Evolutionary conservation across 2,113 vertebrate genomes (phyloP), one percentile per base, ranked within the genome.

Genomic region (Xenus cinereus): DNA sequence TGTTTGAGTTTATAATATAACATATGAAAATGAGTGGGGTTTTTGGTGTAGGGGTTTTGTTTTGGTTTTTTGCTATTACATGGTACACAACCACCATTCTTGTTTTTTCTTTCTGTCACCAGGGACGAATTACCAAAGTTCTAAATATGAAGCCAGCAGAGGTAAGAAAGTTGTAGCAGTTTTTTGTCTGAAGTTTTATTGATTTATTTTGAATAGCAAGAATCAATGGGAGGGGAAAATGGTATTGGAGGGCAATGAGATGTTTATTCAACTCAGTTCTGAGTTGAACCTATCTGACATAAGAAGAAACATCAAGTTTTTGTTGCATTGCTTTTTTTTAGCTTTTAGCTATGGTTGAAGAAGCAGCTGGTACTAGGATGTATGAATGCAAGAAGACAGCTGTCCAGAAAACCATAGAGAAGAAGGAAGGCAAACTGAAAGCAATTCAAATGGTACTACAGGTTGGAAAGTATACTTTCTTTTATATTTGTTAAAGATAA

Each of bases 41-140:
- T 27, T n/a, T 16, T 5, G 35, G 7, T 12, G 4, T 68, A 50
- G 24, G 14, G 9, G 24, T 7, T 23, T 56, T 33, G 27, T 8
- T 85, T 56, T 75, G 6, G 4, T 46, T 50, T 68, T 66, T 77
- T 41, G 24, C 4, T 78, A 24, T 9, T 57, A n/a, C 16, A 17
- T 64, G 5, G 3, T 67, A 27, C 23, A 35, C 30, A 85, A 28
- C 7, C 7, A 35, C 20, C 22, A 5, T 37, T 82, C 3, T 79
- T 90, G 7, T 78, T 95, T 94, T 95, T 15, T 73, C 41, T 89
- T 92, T 97, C 87, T 93, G 15, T 93, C 95, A 97, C 96, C 73
- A 99, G 99, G 99, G 99, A 21, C 98, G 98, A 97, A 99, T 99
- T 98, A 99, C 99, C 28, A 99, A 99, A 97, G 99, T 99, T 87